Base-by-base conservation (phyloP, 2,113 vertebrate genomes). In the Isurus oxyrinchus region DNA sequence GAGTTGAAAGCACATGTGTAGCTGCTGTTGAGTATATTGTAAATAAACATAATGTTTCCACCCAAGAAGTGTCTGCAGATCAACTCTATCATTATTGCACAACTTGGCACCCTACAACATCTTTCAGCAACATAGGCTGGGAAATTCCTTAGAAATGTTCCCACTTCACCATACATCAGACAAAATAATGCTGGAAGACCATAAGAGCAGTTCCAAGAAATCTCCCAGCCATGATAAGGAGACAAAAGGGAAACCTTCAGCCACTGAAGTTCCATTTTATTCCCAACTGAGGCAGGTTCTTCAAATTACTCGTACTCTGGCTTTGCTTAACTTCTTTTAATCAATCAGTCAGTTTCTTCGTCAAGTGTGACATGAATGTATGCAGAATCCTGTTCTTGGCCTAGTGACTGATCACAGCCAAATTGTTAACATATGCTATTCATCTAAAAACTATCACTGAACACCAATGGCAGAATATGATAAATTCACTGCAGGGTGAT, bases 371-470 rank as follows among this genome's bases (percentile, higher is more conserved):
- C 59, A 23, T 40, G 35, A 66, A 66, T 66, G 5, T 40, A 57
- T 63, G 44, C 57, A 94, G 59, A 94, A 40, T 63, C n/a, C 90
- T 94, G 40, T 63, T 94, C 59, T 63, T 2, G n/a, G 35, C 59
- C 7, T 40, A 63, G 61, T 94, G 59, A 66, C 59, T 63, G 59
- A 63, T 35, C 55, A 59, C 27, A 66, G 90, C 16, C 59, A 94
- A 93, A 40, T 66, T 94, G 59, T 61, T n/a, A 94, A 63, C 59
- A 63, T 94, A 40, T 40, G 16, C n/a, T 94, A 59, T 63, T 66
- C 59, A 94, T 94, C 90, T 94, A 94, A 94, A 94, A 94, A 61
- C 5, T 66, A 94, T 66, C 40, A 94, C 44, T 94, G 59, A 94
- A 66, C 57, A 63, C 19, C 90, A 44, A 40, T 94, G 44, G 59